Base-by-base conservation (phyloP, 2,888 invertebrate species). In the Andrena dorsata region DNA sequence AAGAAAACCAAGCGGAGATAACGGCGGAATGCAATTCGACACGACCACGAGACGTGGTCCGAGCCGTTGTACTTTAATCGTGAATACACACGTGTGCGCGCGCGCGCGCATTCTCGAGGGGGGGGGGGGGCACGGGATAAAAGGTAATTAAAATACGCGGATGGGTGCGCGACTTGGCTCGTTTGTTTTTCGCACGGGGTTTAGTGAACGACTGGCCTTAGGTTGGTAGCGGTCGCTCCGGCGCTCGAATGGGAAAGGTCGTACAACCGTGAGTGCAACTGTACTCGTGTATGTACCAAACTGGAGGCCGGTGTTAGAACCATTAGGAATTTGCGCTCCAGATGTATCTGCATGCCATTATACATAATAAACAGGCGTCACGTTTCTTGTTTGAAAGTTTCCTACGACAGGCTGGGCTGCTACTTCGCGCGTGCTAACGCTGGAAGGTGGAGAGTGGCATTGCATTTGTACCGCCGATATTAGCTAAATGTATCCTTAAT, bases 191-290 rank as follows among this genome's bases (percentile, higher is more conserved):
- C n/a, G 56, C 47, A 47, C 41, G 69, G 35, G 20, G 30, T 83
- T 81, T 81, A 70, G 71, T 7, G 66, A 73, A 70, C 74, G 71
- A 66, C 60, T 64, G 58, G n/a, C 2, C 8, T 87, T 77, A 83
- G n/a, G 87, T 87, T 87, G 85, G 88, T 71, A 85, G 64, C 51
- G 69, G 23, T 10, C 35, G 60, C 32, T 66, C 69, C 69, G 73
- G 64, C 61, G 75, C 65, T 83, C 76, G 75, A 84, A 76, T 78
- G 85, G 82, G 82, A 91, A 92, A 92, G 92, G 92, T 92, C 91
- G 92, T 87, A 84, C 85, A 88, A 86, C 89, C 73, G 87, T 85
- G 83, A 91, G 92, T 92, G 88, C 91, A 89, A 88, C 89, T 90
- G 92, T 87, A 91, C 92, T 86, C 69, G 26, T 56, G 61, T 41